Conservation (phyloP, 2,888 invertebrate genomes). For the Mactromeris polynyma region DNA sequence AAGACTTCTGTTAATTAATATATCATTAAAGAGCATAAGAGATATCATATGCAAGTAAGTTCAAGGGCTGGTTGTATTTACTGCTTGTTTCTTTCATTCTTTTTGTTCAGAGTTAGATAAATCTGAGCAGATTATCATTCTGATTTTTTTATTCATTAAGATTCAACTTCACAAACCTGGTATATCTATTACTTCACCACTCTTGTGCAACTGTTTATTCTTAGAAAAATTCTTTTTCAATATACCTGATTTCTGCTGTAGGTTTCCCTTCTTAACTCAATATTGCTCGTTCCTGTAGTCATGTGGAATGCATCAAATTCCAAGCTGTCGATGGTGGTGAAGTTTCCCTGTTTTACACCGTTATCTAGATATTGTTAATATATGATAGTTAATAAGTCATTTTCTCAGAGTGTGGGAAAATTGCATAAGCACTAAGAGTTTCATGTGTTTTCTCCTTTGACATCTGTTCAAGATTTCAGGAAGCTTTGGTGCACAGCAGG, state of each 20-base stretch:
- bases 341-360: conserved; percentile 20
- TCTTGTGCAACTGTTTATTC: not conserved
- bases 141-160: too few relatives aligned
- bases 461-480: conserved; percentile 44
- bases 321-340: not conserved
- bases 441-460: conserved; percentile 24
- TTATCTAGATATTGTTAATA: conserved; percentile 34
- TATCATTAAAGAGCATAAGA: too few relatives aligned
- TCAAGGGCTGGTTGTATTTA: too few relatives aligned
- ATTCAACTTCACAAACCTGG: too few relatives aligned
- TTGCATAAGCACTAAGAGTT: conserved; percentile 42
- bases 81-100: too few relatives aligned
- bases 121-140: too few relatives aligned
- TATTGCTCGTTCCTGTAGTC: not conserved
- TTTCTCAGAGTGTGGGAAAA: conserved; percentile 61
- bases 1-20: too few relatives aligned
- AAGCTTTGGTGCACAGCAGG: conserved; percentile 31
- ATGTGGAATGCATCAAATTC: conserved; percentile 45
- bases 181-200: too few relatives aligned
- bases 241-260: not conserved
- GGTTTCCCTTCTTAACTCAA: not conserved
- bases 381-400: conserved; percentile 47
- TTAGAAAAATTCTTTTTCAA: not conserved
- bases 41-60: too few relatives aligned
- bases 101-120: too few relatives aligned